A percentile compares a stretch with the other conserved stretches of the same genome.
Evolutionary conservation across 2,113 vertebrate species (phyloP).

Genomic region (Xyliphius kryptos): DNA sequence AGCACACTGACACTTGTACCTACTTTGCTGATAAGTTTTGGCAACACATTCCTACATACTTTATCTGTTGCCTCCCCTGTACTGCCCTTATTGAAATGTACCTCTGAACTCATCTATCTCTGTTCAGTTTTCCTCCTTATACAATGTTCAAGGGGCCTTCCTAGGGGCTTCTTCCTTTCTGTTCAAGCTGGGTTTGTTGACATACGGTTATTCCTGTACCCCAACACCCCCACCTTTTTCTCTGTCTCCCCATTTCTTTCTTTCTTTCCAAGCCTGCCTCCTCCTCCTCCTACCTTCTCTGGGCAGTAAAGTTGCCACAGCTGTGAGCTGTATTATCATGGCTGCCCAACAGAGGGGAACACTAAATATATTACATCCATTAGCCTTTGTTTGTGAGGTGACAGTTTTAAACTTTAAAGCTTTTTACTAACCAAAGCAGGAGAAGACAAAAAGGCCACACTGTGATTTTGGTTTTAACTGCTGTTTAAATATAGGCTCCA

Average conservation of each 20-base stretch:
- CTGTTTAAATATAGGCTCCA: conserved; percentile 30
- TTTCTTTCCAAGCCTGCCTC: conserved; percentile 58
- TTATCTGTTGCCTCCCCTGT: no score
- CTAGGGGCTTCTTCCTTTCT: conserved; percentile 73
- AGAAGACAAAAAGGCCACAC: conserved; percentile 62
- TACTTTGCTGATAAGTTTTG: no score
- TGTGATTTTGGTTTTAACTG: conserved; percentile 57
- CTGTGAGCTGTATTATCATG: conserved; percentile 90
- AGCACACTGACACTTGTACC: no score
- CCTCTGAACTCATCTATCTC: conserved; percentile 73
- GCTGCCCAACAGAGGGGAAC: conserved; percentile 54
- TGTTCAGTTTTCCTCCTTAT: conserved; percentile 50
- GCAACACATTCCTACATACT: no score
- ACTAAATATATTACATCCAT: conserved; percentile 83
- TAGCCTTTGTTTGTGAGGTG: conserved; percentile 79
- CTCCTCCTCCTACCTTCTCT: conserved; percentile 48
- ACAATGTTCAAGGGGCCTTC: conserved; percentile 64
- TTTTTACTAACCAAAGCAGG: conserved; percentile 62
- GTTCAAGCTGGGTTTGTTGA: conserved; percentile 95
- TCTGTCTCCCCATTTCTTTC: no score
- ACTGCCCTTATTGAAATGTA: conserved; percentile 80
- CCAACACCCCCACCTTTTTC: conserved; percentile 51
- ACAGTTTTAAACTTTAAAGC: conserved; percentile 82
- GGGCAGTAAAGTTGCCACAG: conserved; percentile 92
- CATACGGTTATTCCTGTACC: conserved; percentile 80